phyloP scores from a whole-genome alignment of 1,140 invertebrate species.

The Zaprionus davidi region DNA sequence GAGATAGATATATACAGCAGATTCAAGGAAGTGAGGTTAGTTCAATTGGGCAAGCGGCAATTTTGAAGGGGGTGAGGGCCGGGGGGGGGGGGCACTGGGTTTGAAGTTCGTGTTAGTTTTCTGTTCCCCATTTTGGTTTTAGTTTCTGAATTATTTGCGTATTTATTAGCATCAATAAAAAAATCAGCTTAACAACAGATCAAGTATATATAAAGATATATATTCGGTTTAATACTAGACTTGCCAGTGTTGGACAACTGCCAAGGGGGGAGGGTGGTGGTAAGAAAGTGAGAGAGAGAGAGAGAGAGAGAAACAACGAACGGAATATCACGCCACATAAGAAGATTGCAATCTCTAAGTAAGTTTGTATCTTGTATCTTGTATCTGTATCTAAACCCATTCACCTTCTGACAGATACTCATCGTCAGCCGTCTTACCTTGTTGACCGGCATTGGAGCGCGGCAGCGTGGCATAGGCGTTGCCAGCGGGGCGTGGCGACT shows the following conservation, averaged over 20 bases:
- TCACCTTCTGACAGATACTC: slow-evolving; percentile 72
- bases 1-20: slow-evolving; percentile 29
- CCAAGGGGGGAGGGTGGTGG: not conserved
- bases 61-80: not conserved
- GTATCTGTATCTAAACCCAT: slow-evolving; percentile 61
- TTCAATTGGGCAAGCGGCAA: slow-evolving; percentile 27
- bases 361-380: slow-evolving; percentile 21
- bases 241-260: not conserved
- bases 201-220: slow-evolving; percentile 19
- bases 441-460: slow-evolving; percentile 74
- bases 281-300: not conserved
- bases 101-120: not conserved
- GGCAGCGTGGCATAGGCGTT: slow-evolving; percentile 82
- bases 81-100: not conserved
- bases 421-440: slow-evolving; percentile 80
- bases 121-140: not conserved
- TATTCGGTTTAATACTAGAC: slow-evolving; percentile 29
- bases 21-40: slow-evolving; percentile 7
- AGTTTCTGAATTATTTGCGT: slow-evolving; percentile 21
- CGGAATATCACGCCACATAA: slow-evolving; percentile 23
- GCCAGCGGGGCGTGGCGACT: slow-evolving; percentile 62
- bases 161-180: slow-evolving; percentile 41
- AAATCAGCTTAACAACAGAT: slow-evolving; percentile 45
- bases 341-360: slow-evolving; percentile 12
- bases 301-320: slow-evolving; percentile 1